These are phyloP conservation scores for Anguilla megastoma DNA, from an alignment of 2,797 vertebrate genomes.

Conservation along the genomic window DNA sequence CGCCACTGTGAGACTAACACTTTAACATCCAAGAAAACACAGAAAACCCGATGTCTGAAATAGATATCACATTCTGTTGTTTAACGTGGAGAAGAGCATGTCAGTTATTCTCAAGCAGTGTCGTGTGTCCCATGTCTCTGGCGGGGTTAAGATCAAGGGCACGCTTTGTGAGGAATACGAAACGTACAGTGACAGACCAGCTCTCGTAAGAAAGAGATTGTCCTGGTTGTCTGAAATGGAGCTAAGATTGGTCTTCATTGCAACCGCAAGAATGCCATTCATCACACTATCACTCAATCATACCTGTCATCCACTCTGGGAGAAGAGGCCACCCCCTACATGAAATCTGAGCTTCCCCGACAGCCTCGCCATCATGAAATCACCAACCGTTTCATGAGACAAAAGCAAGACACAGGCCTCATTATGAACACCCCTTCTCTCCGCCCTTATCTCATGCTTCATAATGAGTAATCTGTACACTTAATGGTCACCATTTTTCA, in stretches of 20 bases:
- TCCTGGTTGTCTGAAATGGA: slow-evolving; percentile 33
- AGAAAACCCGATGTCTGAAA: background rate
- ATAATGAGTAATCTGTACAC: slow-evolving; percentile 34
- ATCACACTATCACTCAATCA: slow-evolving; percentile 46
- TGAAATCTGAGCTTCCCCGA: slow-evolving; percentile 33
- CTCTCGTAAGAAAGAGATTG: slow-evolving; percentile 19
- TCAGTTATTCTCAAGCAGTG: slow-evolving; percentile 43
- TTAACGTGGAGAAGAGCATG: slow-evolving; percentile 44
- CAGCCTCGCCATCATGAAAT: slow-evolving; percentile 33
- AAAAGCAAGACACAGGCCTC: slow-evolving; percentile 31
- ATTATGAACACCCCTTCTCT: slow-evolving; percentile 33
- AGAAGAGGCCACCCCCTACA: slow-evolving; percentile 31
- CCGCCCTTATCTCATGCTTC: slow-evolving; percentile 14
- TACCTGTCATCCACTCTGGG: slow-evolving; percentile 38
- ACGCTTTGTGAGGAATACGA: slow-evolving; percentile 3
- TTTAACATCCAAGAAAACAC: background rate
- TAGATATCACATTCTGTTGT: slow-evolving; percentile 19
- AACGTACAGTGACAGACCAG: slow-evolving; percentile 12
- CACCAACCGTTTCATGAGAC: slow-evolving; percentile 25
- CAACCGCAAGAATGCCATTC: slow-evolving; percentile 41
- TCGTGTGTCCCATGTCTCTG: slow-evolving; percentile 14
- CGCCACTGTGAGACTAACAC: background rate
- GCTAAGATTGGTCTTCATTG: slow-evolving; percentile 42
- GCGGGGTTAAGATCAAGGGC: slow-evolving; percentile 38
- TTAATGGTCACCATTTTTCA: slow-evolving; percentile 34